Percentiles rank a stretch among this genome's conserved stretches.
These are phyloP conservation scores for Mixornis gularis DNA, from an alignment of 2,113 vertebrate genomes.

Conservation along the genomic window DNA sequence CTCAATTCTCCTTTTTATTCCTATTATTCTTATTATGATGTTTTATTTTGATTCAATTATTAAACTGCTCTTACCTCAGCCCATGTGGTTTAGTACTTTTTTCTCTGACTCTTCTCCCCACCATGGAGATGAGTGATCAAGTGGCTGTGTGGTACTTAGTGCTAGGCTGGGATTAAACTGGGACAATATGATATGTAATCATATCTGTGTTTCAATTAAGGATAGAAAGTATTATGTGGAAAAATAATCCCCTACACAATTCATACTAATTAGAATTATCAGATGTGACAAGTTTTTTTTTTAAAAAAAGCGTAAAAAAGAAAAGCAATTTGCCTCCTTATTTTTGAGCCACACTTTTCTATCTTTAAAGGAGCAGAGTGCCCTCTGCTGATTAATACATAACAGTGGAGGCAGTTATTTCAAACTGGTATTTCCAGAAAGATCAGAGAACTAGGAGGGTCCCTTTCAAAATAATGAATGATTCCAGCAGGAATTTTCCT, in stretches of 20 bases:
- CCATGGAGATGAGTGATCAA: neutral
- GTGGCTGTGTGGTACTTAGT: neutral
- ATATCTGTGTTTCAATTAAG: neutral
- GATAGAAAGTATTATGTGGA: neutral
- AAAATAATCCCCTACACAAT: neutral
- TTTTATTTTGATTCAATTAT: neutral
- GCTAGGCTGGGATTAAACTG: neutral
- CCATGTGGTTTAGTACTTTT: neutral
- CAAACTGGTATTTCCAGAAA: neutral
- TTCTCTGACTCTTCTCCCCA: neutral
- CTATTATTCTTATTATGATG: neutral
- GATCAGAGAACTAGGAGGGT: neutral
- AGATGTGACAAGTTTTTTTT: neutral
- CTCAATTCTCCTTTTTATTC: neutral
- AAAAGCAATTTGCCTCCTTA: neutral
- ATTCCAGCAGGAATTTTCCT: neutral
- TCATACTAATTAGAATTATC: neutral
- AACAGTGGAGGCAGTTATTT: neutral
- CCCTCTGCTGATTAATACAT: conserved; percentile 11
- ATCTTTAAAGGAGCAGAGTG: neutral
- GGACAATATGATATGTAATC: neutral
- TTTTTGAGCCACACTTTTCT: neutral
- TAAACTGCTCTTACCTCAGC: neutral
- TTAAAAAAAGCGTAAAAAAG: neutral
- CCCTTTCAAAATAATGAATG: conserved; percentile 15